A percentile compares a stretch with the other conserved stretches of the same genome.
These are phyloP conservation scores for Myotis findleyi DNA, from an alignment of 2,797 vertebrate species.

Conservation along the genomic window DNA sequence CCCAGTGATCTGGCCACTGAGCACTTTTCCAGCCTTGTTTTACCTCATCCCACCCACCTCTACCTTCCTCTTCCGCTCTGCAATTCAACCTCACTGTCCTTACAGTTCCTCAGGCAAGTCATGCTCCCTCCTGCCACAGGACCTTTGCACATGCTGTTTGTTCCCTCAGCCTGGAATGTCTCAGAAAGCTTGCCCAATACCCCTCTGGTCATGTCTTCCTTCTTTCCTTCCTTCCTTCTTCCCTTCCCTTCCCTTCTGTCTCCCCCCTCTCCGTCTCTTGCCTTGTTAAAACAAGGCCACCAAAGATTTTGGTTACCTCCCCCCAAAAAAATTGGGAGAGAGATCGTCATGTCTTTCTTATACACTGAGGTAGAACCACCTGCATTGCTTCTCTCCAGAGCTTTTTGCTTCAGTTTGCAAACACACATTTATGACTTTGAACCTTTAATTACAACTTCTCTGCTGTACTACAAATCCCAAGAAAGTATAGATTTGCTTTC, in stretches of 20 bases:
- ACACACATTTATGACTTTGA: not conserved
- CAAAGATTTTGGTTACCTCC: too few relatives aligned
- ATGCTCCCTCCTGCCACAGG: not conserved
- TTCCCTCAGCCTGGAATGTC: not conserved
- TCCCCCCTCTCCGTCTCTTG: too few relatives aligned
- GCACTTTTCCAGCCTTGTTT: not conserved
- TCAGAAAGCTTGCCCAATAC: not conserved
- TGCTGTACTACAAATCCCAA: not conserved
- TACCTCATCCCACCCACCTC: not conserved
- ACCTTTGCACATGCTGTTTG: not conserved
- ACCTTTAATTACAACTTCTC: not conserved
- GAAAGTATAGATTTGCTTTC: slow-evolving; percentile 3
- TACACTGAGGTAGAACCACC: not conserved
- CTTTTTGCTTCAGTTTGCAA: not conserved
- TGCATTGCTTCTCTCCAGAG: not conserved
- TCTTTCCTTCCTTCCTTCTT: too few relatives aligned
- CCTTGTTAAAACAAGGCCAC: too few relatives aligned
- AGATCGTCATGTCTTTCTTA: not conserved
- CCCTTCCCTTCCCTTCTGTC: too few relatives aligned
- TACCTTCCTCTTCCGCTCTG: not conserved
- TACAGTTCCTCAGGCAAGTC: not conserved
- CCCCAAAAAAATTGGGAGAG: too few relatives aligned
- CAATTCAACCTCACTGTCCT: slow-evolving; percentile 24
- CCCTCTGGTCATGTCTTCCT: not conserved
- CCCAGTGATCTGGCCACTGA: not conserved